Evolutionary conservation across 2,113 vertebrate genomes (phyloP), one percentile per base, ranked within the genome.

Genomic region (Calonectris borealis): DNA sequence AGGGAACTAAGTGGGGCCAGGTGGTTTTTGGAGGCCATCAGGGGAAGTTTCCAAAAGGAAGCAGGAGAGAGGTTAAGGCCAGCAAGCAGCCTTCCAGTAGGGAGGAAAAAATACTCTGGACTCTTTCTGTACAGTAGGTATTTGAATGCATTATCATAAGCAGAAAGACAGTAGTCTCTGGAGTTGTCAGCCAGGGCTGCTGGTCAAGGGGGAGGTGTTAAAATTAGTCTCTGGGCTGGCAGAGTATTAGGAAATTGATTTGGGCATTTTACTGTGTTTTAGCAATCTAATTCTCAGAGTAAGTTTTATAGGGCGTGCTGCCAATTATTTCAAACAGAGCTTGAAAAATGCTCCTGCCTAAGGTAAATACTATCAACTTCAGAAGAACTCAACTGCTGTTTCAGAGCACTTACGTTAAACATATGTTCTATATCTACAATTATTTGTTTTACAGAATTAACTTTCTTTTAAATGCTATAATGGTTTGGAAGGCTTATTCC

Each of bases 291-390:
- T 91, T 85, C n/a, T 85, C 46, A 32, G 58, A 57, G 25, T 65
- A 87, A 72, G 40, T 60, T 79, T 36, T 90, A 36, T 8, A 62
- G 84, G 66, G 84, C 0, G 1, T 76, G 77, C 70, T 90, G 87
- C 78, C 87, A 91, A 14, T 71, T 95, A 17, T 80, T 90, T 71
- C 61, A 84, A 87, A 34, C 24, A 61, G 69, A 81, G 77, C 49
- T 72, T 87, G 73, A 77, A 93, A 91, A 91, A 70, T 65, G 61
- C 22, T 96, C 19, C 70, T 87, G 44, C 69, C 73, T 82, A 85
- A 72, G 44, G 81, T 95, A 84, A 93, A 79, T 38, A 22, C 18
- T 75, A 58, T 26, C 29, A 65, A 2, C 38, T 69, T 68, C 38
- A 87, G 86, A 85, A 89, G 24, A 69, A 52, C 32, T 87, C 61